Percentiles rank a stretch among this genome's conserved stretches.
phyloP scores from a whole-genome alignment of 64 coral and sea anemone genomes.

The Dendrophyllia cribrosa region DNA sequence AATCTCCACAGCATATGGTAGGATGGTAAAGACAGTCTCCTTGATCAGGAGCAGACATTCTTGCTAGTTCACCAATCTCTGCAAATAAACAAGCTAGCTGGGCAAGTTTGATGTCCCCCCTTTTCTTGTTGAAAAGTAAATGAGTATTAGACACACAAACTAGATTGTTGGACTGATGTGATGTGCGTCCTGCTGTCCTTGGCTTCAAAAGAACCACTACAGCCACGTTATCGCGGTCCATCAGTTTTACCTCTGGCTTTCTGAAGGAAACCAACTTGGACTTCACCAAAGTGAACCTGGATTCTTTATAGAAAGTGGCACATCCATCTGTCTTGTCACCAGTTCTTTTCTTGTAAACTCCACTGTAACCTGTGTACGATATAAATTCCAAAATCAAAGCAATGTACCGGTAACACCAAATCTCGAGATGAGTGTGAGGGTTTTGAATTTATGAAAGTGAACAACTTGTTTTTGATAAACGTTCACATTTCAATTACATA shows the following conservation, averaged over 20 bases:
- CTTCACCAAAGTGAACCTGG: conserved; percentile 72
- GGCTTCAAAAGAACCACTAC: conserved; percentile 59
- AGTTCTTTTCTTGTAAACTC: conserved; percentile 90
- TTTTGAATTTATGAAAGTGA: too few relatives aligned
- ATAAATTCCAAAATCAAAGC: background rate
- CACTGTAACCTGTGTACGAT: conserved; percentile 68
- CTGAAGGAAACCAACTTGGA: conserved; percentile 65
- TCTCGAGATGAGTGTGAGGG: too few relatives aligned
- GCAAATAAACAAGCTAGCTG: conserved; percentile 88
- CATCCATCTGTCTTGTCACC: conserved; percentile 89
- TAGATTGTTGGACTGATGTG: background rate
- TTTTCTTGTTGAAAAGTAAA: conserved; percentile 89
- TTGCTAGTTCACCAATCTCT: conserved; percentile 70
- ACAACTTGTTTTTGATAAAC: too few relatives aligned
- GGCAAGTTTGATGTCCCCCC: conserved; percentile 92
- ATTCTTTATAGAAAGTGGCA: conserved; percentile 86
- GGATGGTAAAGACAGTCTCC: conserved; percentile 31
- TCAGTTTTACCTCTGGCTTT: conserved; percentile 55
- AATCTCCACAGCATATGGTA: conserved; percentile 90
- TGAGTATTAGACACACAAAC: conserved; percentile 94
- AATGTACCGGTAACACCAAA: too few relatives aligned
- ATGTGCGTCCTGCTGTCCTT: conserved; percentile 30
- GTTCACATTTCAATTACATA: too few relatives aligned
- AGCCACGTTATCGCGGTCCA: conserved; percentile 94
- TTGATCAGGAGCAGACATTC: background rate